Conservation (phyloP, 2,888 invertebrate species). For the Aethes cnicana region DNA sequence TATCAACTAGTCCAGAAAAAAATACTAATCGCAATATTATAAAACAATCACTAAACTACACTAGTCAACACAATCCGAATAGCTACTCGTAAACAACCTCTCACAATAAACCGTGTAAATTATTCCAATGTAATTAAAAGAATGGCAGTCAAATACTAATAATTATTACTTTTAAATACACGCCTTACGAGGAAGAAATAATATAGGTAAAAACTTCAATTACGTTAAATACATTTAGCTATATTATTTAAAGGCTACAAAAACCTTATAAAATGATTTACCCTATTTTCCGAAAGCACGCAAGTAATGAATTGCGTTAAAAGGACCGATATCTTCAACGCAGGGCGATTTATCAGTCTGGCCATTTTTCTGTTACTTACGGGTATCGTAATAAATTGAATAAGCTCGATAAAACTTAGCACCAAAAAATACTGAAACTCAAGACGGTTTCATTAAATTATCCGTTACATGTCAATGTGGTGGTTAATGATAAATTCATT, state of each 20-base stretch:
- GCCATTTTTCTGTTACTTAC: constrained; percentile 5
- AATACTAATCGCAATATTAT: constrained; percentile 24
- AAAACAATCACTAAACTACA: constrained; percentile 25
- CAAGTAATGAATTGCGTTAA: constrained; percentile 61
- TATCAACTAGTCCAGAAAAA: constrained; percentile 24
- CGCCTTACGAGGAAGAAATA: constrained; percentile 46
- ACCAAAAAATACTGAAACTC: constrained; percentile 40
- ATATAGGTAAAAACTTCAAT: constrained; percentile 46
- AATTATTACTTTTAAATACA: constrained; percentile 57
- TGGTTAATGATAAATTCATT: constrained; percentile 6
- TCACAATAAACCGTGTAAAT: constrained; percentile 8
- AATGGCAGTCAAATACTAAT: constrained; percentile 68
- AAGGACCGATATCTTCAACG: constrained; percentile 67
- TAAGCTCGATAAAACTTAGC: constrained; percentile 40
- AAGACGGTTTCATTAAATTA: constrained; percentile 18
- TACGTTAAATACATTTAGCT: constrained; percentile 56
- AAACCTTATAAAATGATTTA: constrained; percentile 57
- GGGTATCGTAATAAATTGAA: constrained; percentile 6
- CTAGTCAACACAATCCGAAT: constrained; percentile 23
- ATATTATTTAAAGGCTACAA: constrained; percentile 71
- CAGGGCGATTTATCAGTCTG: constrained; percentile 46
- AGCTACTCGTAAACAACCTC: constrained; percentile 15
- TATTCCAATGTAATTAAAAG: constrained; percentile 41
- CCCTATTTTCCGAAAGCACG: constrained; percentile 76
- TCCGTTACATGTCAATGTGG: too few species aligned